Base-by-base conservation (phyloP, 2,797 vertebrate genomes). In the Neosilurus hyrtlii region DNA sequence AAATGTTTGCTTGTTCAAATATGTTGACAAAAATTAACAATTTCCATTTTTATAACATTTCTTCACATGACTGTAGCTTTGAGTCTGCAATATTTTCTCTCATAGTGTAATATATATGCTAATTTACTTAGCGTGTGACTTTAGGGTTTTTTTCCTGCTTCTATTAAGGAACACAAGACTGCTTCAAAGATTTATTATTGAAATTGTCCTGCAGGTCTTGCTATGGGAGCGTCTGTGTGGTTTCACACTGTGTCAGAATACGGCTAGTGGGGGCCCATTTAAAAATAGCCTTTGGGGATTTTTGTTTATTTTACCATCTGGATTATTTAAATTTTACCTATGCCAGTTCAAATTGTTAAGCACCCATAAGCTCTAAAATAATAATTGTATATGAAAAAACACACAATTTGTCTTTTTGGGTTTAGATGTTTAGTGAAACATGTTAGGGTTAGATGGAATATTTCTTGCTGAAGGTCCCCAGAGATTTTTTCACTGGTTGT, bases 61-160 rank as follows among this genome's bases (percentile, higher is more conserved):
- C 80, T 63, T 81, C 57, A 71, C 65, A 75, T 73, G 54, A 24
- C 16, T 49, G 76, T 72, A 81, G 73, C 51, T 75, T 24, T 59
- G 24, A 51, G 54, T 79, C 66, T 78, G 73, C 67, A 72, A 68
- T 66, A 67, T 86, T 84, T 67, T 85, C 59, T 83, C 54, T 87
- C 68, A 78, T 83, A 26, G 81, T 82, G 81, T 84, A 82, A 86
- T 89, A 86, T 86, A 83, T 87, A 87, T 86, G 86, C 71, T 86
- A 87, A 87, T 87, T 82, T 75, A 52, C 51, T 73, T 82, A 81
- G 84, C 54, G 2, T 57, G 5, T 37, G 26, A 35, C 70, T 86
- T 81, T 62, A 86, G 79, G 65, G 37, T 11, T 70, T 70, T 52
- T 56, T 74, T 20, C 24, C 54, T 35, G 72, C 70, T 7, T 52